phyloP scores from a whole-genome alignment of 2,797 vertebrate species.

The Gymnoscopelus microlampas region DNA sequence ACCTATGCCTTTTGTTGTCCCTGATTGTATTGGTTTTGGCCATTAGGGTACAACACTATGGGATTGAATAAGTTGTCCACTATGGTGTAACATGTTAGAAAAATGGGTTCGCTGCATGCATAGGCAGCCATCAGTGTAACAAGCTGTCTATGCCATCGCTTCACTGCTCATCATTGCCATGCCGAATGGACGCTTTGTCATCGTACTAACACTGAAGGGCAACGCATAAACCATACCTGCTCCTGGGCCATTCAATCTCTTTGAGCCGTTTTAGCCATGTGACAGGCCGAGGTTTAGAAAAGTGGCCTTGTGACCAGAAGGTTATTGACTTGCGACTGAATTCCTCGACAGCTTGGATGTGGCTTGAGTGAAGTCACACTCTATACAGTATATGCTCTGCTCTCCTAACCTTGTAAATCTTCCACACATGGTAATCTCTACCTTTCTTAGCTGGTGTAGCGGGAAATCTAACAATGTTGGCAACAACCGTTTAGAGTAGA shows the following conservation, averaged over 20 bases:
- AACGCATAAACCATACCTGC: not conserved
- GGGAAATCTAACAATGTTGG: not conserved
- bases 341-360: no score
- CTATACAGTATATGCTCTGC: not conserved
- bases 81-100: constrained; percentile 6
- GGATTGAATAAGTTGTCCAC: constrained; percentile 15
- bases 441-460: no score
- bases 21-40: constrained; percentile 7
- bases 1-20: constrained; percentile 11
- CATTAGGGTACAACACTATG: constrained; percentile 15
- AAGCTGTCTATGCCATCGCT: constrained; percentile 19
- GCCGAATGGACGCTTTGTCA: constrained; percentile 23
- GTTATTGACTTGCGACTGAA: not conserved
- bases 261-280: not conserved
- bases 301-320: not conserved
- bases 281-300: constrained; percentile 17
- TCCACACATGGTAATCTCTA: not conserved
- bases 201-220: not conserved
- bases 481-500: no score
- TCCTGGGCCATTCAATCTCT: not conserved
- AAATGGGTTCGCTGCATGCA: constrained; percentile 7
- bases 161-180: not conserved
- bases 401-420: not conserved
- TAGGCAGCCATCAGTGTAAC: constrained; percentile 15
- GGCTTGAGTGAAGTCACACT: no score